These are phyloP conservation scores for Struthio camelus DNA, from an alignment of 2,113 vertebrate species.

Conservation along the genomic window DNA sequence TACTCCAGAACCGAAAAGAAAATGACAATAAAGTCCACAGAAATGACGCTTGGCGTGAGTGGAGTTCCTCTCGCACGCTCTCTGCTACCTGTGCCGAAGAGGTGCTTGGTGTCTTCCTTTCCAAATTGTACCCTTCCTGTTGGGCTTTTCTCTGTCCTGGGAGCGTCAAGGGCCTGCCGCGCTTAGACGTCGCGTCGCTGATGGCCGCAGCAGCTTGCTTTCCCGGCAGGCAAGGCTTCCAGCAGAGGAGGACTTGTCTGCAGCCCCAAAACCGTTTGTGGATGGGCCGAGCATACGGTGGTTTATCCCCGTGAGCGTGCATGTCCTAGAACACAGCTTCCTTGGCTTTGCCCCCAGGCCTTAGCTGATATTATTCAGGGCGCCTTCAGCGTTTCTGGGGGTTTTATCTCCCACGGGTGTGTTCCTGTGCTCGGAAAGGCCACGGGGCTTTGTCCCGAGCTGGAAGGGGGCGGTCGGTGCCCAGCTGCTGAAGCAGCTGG, in stretches of 20 bases:
- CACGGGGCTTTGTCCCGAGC: background rate
- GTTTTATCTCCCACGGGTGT: background rate
- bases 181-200: background rate
- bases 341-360: background rate
- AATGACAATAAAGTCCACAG: slow-evolving; percentile 54
- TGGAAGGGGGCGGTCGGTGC: background rate
- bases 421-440: no score
- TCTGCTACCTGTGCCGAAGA: background rate
- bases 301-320: background rate
- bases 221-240: no score
- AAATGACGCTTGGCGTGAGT: background rate
- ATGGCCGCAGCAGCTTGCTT: background rate
- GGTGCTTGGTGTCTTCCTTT: background rate
- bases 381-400: background rate
- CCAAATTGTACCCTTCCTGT: background rate
- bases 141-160: background rate
- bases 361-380: background rate
- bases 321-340: background rate
- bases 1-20: slow-evolving; percentile 58
- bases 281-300: no score
- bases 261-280: no score
- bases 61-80: background rate
- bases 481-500: background rate
- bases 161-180: accelerated
- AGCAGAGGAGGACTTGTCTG: no score